A percentile compares a stretch with the other conserved stretches of the same genome.
Evolutionary conservation across 1,140 invertebrate genomes (phyloP).

Genomic region (Drosophila lowei): DNA sequence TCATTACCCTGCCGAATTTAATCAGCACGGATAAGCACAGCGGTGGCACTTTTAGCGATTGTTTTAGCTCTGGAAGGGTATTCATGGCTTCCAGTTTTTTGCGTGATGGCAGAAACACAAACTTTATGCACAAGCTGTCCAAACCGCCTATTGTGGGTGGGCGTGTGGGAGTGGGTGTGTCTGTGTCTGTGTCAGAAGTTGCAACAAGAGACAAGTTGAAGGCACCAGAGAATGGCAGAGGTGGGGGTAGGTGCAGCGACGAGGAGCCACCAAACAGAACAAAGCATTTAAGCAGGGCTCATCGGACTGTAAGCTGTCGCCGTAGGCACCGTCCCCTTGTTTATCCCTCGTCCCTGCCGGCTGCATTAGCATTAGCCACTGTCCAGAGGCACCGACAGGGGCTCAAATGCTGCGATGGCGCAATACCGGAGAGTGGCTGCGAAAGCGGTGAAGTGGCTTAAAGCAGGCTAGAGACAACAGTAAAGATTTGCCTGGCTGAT

Average conservation of each 20-base stretch:
- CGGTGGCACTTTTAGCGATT: too few relatives aligned
- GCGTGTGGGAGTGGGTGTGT: too few relatives aligned
- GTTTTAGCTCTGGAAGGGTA: too few relatives aligned
- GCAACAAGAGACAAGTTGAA: slow-evolving; percentile 52
- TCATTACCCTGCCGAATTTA: too few relatives aligned
- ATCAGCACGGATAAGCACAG: too few relatives aligned
- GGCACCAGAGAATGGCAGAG: slow-evolving; percentile 14
- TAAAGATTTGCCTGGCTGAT: slow-evolving; percentile 54
- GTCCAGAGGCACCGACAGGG: slow-evolving; percentile 8
- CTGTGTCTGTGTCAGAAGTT: slow-evolving; percentile 20
- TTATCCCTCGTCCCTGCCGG: slow-evolving; percentile 9
- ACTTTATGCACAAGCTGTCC: too few relatives aligned
- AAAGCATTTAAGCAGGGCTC: slow-evolving; percentile 52
- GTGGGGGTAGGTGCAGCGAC: background rate
- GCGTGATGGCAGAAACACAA: too few relatives aligned
- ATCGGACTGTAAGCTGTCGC: slow-evolving; percentile 36
- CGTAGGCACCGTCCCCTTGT: slow-evolving; percentile 11
- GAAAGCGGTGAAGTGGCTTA: background rate
- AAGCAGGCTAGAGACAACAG: background rate
- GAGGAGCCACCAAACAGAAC: slow-evolving; percentile 2
- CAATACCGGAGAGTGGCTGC: background rate
- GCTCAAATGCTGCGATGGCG: too few relatives aligned
- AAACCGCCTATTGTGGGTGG: too few relatives aligned
- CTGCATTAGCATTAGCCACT: slow-evolving; percentile 48
- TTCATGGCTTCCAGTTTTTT: too few relatives aligned